phyloP scores from a whole-genome alignment of 2,797 vertebrate genomes.

The Pseudochaenichthys georgianus region DNA sequence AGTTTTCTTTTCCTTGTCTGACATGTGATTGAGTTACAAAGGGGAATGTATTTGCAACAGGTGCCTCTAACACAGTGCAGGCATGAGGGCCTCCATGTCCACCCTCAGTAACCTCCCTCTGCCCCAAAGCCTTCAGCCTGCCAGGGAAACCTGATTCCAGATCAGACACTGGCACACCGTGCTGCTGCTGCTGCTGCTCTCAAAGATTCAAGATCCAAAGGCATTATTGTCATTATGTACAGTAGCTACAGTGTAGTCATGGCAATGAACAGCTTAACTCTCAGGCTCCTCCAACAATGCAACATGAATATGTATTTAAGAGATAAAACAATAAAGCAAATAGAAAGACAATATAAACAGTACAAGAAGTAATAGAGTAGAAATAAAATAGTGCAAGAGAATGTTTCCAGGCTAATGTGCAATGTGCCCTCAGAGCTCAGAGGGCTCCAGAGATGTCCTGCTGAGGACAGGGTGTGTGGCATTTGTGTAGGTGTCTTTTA shows the following conservation, averaged over 20 bases:
- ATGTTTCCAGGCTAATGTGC: background rate
- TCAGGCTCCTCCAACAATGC: too few species aligned
- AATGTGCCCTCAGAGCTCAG: constrained; percentile 35
- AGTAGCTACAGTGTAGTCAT: too few species aligned
- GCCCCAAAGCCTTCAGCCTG: constrained; percentile 74
- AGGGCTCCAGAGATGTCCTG: constrained; percentile 55
- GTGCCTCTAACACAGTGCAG: constrained; percentile 82
- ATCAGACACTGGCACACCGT: constrained; percentile 77
- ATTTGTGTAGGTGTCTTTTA: background rate
- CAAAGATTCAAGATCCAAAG: too few species aligned
- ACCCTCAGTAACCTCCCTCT: constrained; percentile 83
- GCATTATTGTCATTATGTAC: too few species aligned
- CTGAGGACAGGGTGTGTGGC: constrained; percentile 19
- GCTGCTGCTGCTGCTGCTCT: constrained; percentile 28
- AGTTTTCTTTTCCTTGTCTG: constrained; percentile 83
- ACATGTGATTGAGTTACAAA: constrained; percentile 85
- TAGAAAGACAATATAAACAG: too few species aligned
- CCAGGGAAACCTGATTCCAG: constrained; percentile 82
- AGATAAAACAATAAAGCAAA: too few species aligned
- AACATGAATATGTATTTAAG: too few species aligned
- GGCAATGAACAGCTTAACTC: too few species aligned
- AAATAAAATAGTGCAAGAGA: too few species aligned
- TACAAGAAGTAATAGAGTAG: too few species aligned
- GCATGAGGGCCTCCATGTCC: constrained; percentile 77
- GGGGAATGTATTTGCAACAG: constrained; percentile 86